A percentile compares a stretch with the other conserved stretches of the same genome.
Conservation (phyloP, 2,888 invertebrate genomes). For the Stegana nigrithorax region DNA sequence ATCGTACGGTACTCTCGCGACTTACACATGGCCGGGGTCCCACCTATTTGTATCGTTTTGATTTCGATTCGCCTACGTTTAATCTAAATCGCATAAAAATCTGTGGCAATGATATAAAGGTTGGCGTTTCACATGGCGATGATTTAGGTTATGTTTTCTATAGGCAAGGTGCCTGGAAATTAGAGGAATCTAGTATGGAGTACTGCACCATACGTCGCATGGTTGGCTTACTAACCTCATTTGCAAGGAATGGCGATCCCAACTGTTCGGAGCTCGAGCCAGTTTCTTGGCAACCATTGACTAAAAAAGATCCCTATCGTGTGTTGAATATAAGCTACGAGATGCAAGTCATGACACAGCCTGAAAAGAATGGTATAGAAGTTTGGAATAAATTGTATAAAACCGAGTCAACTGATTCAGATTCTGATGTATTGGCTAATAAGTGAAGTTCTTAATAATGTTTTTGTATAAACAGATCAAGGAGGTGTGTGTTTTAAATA, state of each 20-base stretch:
- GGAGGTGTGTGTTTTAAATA: too few relatives aligned
- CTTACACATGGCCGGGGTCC: conserved; percentile 45
- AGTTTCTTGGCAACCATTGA: conserved; percentile 52
- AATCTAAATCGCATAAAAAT: conserved; percentile 54
- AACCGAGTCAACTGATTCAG: neutral
- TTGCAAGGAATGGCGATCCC: conserved; percentile 62
- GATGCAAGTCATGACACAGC: conserved; percentile 43
- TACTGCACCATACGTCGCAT: conserved; percentile 57
- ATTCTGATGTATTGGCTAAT: too few relatives aligned
- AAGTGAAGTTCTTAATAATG: too few relatives aligned
- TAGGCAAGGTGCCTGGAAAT: conserved; percentile 39
- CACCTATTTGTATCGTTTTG: conserved; percentile 65
- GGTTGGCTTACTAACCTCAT: conserved; percentile 56
- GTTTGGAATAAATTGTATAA: conserved; percentile 61
- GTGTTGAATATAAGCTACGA: conserved; percentile 58
- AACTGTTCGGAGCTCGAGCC: conserved; percentile 45
- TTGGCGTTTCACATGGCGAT: conserved; percentile 65
- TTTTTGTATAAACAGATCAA: too few relatives aligned
- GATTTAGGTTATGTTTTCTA: conserved; percentile 64
- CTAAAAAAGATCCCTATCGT: conserved; percentile 38
- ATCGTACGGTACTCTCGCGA: conserved; percentile 56
- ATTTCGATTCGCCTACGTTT: conserved; percentile 63
- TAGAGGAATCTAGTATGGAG: conserved; percentile 44
- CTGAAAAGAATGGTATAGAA: conserved; percentile 52
- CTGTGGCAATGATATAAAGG: conserved; percentile 54